Conservation (phyloP, 2,888 invertebrate genomes). For the Griposia aprilina region DNA sequence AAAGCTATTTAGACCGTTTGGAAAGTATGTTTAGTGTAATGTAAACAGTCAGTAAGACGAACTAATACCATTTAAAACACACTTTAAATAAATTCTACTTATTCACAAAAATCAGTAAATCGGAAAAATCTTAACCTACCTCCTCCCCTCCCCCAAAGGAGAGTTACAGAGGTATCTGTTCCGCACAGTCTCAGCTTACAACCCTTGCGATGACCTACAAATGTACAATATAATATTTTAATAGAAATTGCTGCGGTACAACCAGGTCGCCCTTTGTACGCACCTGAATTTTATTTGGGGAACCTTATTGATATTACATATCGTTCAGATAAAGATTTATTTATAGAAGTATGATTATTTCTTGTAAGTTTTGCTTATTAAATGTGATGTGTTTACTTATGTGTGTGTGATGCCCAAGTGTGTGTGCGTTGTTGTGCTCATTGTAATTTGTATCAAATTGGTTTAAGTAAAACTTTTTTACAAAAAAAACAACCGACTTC, state of each 20-base stretch:
- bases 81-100: background rate
- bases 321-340: background rate
- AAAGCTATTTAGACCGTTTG: background rate
- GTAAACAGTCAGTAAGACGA: background rate
- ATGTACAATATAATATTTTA: constrained; percentile 55
- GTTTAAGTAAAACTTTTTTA: too few species aligned
- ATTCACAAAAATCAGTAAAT: background rate
- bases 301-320: constrained; percentile 1
- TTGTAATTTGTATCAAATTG: too few species aligned
- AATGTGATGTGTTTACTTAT: background rate
- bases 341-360: background rate
- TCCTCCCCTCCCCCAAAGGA: constrained; percentile 24
- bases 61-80: background rate
- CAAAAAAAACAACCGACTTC: too few species aligned
- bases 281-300: constrained; percentile 5
- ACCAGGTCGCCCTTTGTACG: constrained; percentile 21
- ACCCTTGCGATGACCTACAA: constrained; percentile 60
- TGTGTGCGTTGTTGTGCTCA: background rate
- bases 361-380: background rate
- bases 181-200: constrained; percentile 41
- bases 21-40: background rate
- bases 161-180: constrained; percentile 41
- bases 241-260: constrained; percentile 29
- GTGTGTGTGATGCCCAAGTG: too few species aligned
- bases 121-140: background rate